Conservation (phyloP, 2,113 vertebrate species). For the Noturus placidus region DNA sequence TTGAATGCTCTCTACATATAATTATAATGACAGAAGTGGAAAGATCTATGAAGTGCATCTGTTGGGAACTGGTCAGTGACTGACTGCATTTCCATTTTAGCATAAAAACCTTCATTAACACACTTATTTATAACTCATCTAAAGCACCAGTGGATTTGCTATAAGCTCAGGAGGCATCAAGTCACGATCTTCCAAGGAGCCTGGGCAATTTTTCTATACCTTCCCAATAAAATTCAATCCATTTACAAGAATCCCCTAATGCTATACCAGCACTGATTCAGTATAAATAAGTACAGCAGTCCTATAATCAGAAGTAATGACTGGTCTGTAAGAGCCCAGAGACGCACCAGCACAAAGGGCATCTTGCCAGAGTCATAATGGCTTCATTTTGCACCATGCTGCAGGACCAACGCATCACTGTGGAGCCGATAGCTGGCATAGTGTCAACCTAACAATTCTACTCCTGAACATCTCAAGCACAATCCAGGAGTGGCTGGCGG, state of each 20-base stretch:
- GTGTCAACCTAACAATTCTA: not conserved
- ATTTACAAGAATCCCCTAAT: not conserved
- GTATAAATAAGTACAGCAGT: not conserved
- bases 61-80: not conserved
- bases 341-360: conserved; percentile 16
- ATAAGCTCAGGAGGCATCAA: not conserved
- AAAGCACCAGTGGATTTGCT: not conserved
- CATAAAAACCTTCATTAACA: not conserved
- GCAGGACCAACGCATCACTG: not conserved
- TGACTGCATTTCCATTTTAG: not conserved
- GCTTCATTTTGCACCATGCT: conserved; percentile 40
- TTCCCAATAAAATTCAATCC: not conserved
- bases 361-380: conserved; percentile 50
- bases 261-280: not conserved
- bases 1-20: not conserved
- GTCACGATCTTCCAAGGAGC: not conserved
- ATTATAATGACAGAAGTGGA: not conserved
- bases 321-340: not conserved
- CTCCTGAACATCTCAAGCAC: not conserved
- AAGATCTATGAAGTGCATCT: not conserved
- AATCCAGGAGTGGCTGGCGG: not conserved
- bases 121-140: not conserved
- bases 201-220: not conserved
- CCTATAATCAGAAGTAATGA: conserved; percentile 15
- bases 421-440: not conserved